phyloP scores from a whole-genome alignment of 2,797 vertebrate genomes.

The Tamandua tetradactyla region DNA sequence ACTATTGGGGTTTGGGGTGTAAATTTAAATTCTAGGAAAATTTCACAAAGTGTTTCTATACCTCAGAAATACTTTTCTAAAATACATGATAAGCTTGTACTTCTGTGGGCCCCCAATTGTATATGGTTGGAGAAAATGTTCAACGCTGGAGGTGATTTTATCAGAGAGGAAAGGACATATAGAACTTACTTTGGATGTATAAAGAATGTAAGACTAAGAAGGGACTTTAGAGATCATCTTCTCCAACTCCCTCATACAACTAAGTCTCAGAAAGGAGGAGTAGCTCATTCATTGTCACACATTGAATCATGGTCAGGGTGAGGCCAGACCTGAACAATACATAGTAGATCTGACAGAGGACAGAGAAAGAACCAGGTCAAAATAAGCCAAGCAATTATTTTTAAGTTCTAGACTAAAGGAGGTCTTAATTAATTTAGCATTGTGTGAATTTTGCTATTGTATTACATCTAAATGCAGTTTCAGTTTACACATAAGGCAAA shows the following conservation, averaged over 20 bases:
- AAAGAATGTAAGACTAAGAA: neutral
- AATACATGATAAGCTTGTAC: neutral
- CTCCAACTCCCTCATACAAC: neutral
- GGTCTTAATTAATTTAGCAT: constrained; percentile 8
- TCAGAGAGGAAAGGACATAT: neutral
- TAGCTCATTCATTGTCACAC: neutral
- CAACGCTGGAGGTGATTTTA: neutral
- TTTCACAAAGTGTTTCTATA: neutral
- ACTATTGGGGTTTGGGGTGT: neutral
- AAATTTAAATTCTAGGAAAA: constrained; percentile 6
- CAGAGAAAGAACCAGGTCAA: neutral
- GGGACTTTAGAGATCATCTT: neutral
- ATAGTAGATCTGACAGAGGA: neutral
- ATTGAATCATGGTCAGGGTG: neutral
- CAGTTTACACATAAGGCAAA: neutral
- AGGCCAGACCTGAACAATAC: neutral
- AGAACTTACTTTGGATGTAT: neutral
- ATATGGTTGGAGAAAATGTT: neutral
- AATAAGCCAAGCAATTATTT: neutral
- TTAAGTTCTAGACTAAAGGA: neutral
- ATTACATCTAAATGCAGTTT: neutral
- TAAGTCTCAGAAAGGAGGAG: neutral
- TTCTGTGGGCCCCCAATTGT: neutral
- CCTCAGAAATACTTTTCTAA: neutral
- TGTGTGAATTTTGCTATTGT: neutral